Percentiles rank a stretch among this genome's conserved stretches.
These are phyloP conservation scores for Cartodere bifasciata DNA, from an alignment of 2,888 invertebrate species.

Conservation along the genomic window DNA sequence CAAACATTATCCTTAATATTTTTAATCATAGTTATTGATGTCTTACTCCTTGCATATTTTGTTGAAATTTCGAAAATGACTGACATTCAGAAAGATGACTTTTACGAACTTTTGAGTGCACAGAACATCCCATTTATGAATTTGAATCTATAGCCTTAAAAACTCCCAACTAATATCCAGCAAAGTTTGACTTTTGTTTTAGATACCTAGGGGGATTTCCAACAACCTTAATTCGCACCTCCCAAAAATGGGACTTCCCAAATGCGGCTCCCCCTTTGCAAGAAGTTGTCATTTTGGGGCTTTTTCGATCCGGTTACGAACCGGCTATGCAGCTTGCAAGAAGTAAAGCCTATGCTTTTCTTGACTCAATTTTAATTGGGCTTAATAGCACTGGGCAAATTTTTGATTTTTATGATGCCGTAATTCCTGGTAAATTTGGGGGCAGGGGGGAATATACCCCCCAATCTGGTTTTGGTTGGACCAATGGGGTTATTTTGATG, in stretches of 20 bases:
- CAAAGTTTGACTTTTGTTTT: slow-evolving; percentile 2
- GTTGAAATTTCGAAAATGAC: too few species aligned
- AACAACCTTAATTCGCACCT: slow-evolving; percentile 47
- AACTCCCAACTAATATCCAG: not conserved
- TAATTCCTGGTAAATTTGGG: slow-evolving; percentile 46
- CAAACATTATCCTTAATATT: too few species aligned
- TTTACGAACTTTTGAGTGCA: too few species aligned
- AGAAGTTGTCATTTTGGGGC: slow-evolving; percentile 55
- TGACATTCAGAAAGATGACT: too few species aligned
- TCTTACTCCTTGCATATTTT: too few species aligned
- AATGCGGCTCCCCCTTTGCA: slow-evolving; percentile 81
- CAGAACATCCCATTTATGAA: too few species aligned
- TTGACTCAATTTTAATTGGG: slow-evolving; percentile 46
- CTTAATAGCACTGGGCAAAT: slow-evolving; percentile 43
- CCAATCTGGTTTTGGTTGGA: slow-evolving; percentile 15
- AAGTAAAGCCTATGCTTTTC: slow-evolving; percentile 53
- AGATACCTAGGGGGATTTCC: slow-evolving; percentile 55
- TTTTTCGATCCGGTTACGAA: slow-evolving; percentile 44
- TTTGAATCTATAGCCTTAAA: too few species aligned
- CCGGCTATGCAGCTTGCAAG: slow-evolving; percentile 47
- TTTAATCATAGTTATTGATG: too few species aligned
- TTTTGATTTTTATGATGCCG: slow-evolving; percentile 56
- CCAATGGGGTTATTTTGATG: slow-evolving; percentile 14
- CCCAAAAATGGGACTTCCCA: slow-evolving; percentile 73
- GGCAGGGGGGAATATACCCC: slow-evolving; percentile 53